These are phyloP conservation scores for Plemyria rubiginata DNA, from an alignment of 2,888 invertebrate species.

Conservation along the genomic window DNA sequence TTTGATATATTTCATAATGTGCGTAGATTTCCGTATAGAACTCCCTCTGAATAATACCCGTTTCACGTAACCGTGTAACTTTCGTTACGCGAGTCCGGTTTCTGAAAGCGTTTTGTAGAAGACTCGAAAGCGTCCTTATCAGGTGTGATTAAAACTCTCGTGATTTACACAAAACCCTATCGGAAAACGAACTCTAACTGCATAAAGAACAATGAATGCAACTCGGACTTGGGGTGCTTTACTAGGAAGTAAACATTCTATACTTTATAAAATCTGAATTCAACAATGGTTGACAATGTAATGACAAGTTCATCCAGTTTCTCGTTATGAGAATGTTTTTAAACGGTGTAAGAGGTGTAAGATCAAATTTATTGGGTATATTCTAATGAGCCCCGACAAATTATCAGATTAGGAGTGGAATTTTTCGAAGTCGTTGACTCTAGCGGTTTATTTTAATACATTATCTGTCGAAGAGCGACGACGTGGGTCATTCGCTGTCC, in stretches of 20 bases:
- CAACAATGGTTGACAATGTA: too few species aligned
- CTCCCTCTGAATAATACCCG: too few species aligned
- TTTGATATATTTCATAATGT: slow-evolving; percentile 35
- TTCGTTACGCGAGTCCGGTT: too few species aligned
- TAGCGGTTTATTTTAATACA: slow-evolving; percentile 42
- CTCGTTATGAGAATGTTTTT: not conserved
- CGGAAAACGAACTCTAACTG: too few species aligned
- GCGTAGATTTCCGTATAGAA: slow-evolving; percentile 6
- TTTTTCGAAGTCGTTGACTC: slow-evolving; percentile 54
- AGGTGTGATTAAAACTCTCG: too few species aligned
- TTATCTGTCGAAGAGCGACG: slow-evolving; percentile 37
- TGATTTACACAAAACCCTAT: too few species aligned
- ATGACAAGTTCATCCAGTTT: slow-evolving; percentile 6
- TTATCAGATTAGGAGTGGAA: slow-evolving; percentile 31
- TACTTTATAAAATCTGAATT: not conserved
- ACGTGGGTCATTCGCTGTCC: slow-evolving; percentile 28
- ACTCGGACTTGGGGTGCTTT: not conserved
- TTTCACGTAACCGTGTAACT: too few species aligned
- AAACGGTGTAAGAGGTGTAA: too few species aligned
- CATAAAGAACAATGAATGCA: too few species aligned
- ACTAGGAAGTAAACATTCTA: not conserved
- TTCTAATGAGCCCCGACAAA: slow-evolving; percentile 5
- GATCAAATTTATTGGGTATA: slow-evolving; percentile 4
- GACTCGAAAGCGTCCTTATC: too few species aligned
- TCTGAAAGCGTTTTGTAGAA: too few species aligned